Conservation (phyloP, 2,797 vertebrate species). For the Phoebastria nigripes region DNA sequence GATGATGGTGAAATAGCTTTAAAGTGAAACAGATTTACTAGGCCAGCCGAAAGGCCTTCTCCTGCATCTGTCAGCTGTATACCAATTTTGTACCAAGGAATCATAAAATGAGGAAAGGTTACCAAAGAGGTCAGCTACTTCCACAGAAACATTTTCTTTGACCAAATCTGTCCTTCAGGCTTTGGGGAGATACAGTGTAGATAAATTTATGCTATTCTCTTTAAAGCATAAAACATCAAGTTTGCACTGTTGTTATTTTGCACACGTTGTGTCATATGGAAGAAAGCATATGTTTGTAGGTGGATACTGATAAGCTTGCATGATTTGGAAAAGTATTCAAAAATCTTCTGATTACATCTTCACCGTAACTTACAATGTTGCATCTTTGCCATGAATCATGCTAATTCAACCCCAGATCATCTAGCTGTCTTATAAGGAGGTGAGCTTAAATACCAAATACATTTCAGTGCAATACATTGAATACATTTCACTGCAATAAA, state of each 20-base stretch:
- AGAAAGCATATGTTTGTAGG: constrained; percentile 9
- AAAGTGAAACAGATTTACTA: background rate
- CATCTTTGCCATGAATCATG: background rate
- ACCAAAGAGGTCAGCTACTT: background rate
- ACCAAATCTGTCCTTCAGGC: background rate
- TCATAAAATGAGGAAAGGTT: background rate
- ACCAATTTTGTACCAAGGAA: background rate
- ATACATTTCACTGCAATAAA: background rate
- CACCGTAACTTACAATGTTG: background rate
- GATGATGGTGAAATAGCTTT: background rate
- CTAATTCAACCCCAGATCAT: background rate
- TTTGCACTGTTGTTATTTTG: background rate
- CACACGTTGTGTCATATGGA: background rate
- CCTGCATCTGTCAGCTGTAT: background rate
- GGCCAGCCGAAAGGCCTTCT: fast-evolving
- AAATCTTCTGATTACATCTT: background rate
- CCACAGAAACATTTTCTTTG: background rate
- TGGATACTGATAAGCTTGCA: background rate
- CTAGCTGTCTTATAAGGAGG: background rate
- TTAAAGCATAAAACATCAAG: background rate
- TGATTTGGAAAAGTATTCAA: background rate
- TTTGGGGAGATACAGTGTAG: background rate
- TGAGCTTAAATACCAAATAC: background rate
- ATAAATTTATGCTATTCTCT: background rate
- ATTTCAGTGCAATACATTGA: background rate